These are phyloP conservation scores for Drosophila azteca DNA, from an alignment of 1,140 invertebrate species.

Conservation along the genomic window DNA sequence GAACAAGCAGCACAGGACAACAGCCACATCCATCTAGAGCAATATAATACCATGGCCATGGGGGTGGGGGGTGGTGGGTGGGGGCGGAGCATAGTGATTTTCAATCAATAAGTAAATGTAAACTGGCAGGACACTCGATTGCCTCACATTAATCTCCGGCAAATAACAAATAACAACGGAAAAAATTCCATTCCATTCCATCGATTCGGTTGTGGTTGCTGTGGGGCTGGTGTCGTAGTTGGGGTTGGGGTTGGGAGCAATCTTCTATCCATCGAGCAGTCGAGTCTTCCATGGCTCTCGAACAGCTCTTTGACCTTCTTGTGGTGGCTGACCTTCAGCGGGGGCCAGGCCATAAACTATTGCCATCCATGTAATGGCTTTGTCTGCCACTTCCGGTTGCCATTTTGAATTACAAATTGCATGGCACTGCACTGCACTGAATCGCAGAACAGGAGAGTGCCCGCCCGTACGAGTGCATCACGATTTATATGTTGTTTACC, in stretches of 20 bases:
- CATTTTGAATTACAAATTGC: conserved; percentile 58
- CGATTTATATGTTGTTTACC: conserved; percentile 8
- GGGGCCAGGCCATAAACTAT: conserved; percentile 20
- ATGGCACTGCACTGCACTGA: not conserved
- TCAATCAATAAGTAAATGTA: conserved; percentile 26
- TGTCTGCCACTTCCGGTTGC: conserved; percentile 53
- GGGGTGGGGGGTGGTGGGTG: too few species aligned
- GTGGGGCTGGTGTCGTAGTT: too few species aligned
- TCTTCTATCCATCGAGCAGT: not conserved
- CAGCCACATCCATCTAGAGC: too few species aligned
- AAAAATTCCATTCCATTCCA: too few species aligned
- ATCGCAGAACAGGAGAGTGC: too few species aligned
- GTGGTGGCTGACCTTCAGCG: conserved; percentile 9
- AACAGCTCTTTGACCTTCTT: conserved; percentile 28
- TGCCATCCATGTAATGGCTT: conserved; percentile 40
- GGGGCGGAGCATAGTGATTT: not conserved
- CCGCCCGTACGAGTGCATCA: not conserved
- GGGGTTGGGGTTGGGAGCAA: not conserved
- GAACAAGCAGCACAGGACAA: too few species aligned
- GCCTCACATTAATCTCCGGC: conserved; percentile 19
- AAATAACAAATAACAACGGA: too few species aligned
- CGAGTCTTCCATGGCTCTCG: not conserved
- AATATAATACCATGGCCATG: too few species aligned
- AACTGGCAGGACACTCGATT: not conserved
- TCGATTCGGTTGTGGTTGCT: too few species aligned